Base-by-base conservation (phyloP, 2,113 vertebrate genomes). In the Dolichallabes microphthalmus region DNA sequence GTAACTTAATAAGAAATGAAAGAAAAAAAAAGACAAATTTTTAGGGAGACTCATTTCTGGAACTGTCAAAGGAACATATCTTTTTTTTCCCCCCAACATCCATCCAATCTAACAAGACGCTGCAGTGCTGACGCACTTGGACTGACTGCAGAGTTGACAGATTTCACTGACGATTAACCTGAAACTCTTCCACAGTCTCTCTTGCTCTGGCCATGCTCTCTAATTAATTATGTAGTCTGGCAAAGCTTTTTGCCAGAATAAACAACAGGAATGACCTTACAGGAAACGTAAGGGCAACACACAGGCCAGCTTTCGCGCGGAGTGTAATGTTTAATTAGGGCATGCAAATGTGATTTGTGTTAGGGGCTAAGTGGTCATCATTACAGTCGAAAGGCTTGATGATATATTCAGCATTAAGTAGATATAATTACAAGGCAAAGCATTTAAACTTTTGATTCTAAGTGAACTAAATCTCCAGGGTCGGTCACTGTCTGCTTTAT, bases 291-390 rank as follows among this genome's bases (percentile, higher is more conserved):
- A 60, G 52, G 66, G 60, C 27, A 27, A 52, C 39, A 66, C 74
- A 58, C 75, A 63, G 82, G 39, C 57, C 71, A 52, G 57, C 57
- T 75, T 84, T 22, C n/a, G 52, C 74, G 57, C 27, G 8, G 27
- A 68, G 61, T 35, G 61, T 85, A 39, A 88, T 89, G 87, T 73
- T 57, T 89, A 89, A 90, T 89, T 87, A 90, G 57, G 84, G 68
- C 30, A 45, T 79, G 84, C 71, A 88, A 89, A 88, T 74, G 85
- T 71, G 58, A 73, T 69, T 82, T 88, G 83, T 84, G 76, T 55
- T 87, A 73, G 39, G 73, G 87, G 89, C 75, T 45, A 73, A 80
- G 77, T 22, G 66, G 69, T 57, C 45, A 80, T 89, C 76, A 84
- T 83, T 85, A 82, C 79, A 27, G 61, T 12, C 19, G 20, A 60